Evolutionary conservation across 2,888 invertebrate genomes (phyloP).

Genomic region (Aradus depressus): DNA sequence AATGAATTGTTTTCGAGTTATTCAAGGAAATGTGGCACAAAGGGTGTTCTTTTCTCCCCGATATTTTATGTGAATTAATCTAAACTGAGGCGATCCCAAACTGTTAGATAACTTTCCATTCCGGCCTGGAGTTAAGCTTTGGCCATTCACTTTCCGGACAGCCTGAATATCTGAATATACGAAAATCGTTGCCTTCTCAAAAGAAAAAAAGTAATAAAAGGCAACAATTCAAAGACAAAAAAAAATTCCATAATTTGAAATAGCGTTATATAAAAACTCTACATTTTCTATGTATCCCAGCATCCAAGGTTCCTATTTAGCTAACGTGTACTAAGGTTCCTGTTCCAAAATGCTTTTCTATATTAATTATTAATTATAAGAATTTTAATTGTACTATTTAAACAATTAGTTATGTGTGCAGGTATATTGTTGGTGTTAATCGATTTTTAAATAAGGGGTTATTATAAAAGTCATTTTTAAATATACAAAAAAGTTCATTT

Average conservation of each 20-base stretch:
- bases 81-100: too few relatives aligned
- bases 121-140: too few relatives aligned
- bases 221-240: background rate
- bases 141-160: too few relatives aligned
- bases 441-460: conserved; percentile 24
- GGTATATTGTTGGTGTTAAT: conserved; percentile 27
- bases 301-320: conserved; percentile 39
- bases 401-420: conserved; percentile 30
- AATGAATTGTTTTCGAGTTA: too few relatives aligned
- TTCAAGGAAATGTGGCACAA: too few relatives aligned
- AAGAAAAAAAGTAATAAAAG: background rate
- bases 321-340: conserved; percentile 38
- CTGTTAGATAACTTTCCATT: too few relatives aligned
- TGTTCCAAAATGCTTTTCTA: conserved; percentile 37
- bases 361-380: conserved; percentile 31
- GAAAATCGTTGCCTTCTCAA: too few relatives aligned
- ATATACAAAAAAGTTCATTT: conserved; percentile 5
- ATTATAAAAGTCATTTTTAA: conserved; percentile 23
- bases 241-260: too few relatives aligned
- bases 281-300: conserved; percentile 36
- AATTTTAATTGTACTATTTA: conserved; percentile 29
- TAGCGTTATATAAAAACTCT: conserved; percentile 15
- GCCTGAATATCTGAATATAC: too few relatives aligned
- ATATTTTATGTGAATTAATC: too few relatives aligned
- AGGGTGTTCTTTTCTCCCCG: too few relatives aligned